Base-by-base conservation (phyloP, 2,888 invertebrate species). In the Yponomeuta cagnagella region DNA sequence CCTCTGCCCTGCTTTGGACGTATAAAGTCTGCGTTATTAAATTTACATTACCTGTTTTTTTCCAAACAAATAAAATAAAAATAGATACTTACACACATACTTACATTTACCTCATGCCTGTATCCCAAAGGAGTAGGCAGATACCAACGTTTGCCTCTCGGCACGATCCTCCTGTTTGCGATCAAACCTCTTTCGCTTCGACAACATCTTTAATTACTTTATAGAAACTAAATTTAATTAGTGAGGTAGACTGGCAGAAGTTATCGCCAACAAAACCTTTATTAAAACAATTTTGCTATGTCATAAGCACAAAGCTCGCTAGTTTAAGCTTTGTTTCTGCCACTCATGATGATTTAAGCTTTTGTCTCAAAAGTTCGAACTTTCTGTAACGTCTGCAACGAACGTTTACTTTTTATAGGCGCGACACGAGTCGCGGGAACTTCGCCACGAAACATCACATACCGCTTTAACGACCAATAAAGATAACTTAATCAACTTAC, bases 261-360 rank as follows among this genome's bases (percentile, higher is more conserved):
- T 30, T 1, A 23, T 31, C 2, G 30, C 64, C 23, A 30, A 31
- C 64, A 64, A 30, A 63, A 63, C 30, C 63, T 15, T 63, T 30
- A 23, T 63, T 30, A 63, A 12, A 64, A 64, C 64, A n/a, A 30
- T 64, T 64, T 64, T 30, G n/a, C 31, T 23, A 31, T 23, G 64
- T 64, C 64, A 64, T 30, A 64, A 64, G 30, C 64, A 64, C 64
- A 64, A 64, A 30, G 64, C 52, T 64, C 3, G 31, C 63, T 31
- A 64, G 64, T 31, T 64, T 64, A 64, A 58, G 31, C 31, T 23
- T 64, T 30, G 64, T 23, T 64, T 23, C 30, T 10, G 64, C 31
- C 64, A 10, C 31, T 64, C 64, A 23, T 23, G 64, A 64, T 64
- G 64, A 64, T 30, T 64, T 64, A 64, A 64, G 64, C 64, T 64